A percentile compares a stretch with the other conserved stretches of the same genome.
phyloP scores from a whole-genome alignment of 2,113 vertebrate species.

The Amphiprion percula region DNA sequence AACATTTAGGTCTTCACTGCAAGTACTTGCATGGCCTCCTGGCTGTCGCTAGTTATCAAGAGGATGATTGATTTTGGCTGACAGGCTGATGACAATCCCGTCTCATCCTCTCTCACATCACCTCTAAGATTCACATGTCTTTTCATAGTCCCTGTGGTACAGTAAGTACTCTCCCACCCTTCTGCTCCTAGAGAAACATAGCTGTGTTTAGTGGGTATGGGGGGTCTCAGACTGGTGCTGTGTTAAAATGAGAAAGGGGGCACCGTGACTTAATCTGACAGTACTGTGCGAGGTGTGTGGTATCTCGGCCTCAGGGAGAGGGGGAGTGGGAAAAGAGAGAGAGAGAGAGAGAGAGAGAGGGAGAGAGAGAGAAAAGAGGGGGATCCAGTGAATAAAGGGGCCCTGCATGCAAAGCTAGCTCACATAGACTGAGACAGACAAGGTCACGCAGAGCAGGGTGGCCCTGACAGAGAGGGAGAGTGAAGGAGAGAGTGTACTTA shows the following conservation, averaged over 20 bases:
- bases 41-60: constrained; percentile 62
- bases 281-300: constrained; percentile 83
- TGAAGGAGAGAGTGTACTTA: constrained; percentile 57
- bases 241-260: constrained; percentile 77
- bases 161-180: constrained; percentile 63
- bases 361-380: constrained; percentile 60
- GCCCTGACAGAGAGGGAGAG: constrained; percentile 75
- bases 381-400: constrained; percentile 79
- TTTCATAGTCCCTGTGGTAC: constrained; percentile 71
- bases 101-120: constrained; percentile 72
- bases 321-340: constrained; percentile 57
- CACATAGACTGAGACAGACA: constrained; percentile 81
- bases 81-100: constrained; percentile 73
- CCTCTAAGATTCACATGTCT: constrained; percentile 63
- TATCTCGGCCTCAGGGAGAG: constrained; percentile 78
- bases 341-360: constrained; percentile 57
- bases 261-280: constrained; percentile 83
- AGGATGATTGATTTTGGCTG: constrained; percentile 76
- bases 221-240: constrained; percentile 71
- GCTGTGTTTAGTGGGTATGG: constrained; percentile 54
- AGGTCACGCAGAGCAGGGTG: constrained; percentile 84
- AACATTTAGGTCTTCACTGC: constrained; percentile 21
- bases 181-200: constrained; percentile 55
- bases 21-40: constrained; percentile 24
- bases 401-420: constrained; percentile 75